Evolutionary conservation across 2,797 vertebrate species (phyloP).

Genomic region (Sebastes hubbsi): DNA sequence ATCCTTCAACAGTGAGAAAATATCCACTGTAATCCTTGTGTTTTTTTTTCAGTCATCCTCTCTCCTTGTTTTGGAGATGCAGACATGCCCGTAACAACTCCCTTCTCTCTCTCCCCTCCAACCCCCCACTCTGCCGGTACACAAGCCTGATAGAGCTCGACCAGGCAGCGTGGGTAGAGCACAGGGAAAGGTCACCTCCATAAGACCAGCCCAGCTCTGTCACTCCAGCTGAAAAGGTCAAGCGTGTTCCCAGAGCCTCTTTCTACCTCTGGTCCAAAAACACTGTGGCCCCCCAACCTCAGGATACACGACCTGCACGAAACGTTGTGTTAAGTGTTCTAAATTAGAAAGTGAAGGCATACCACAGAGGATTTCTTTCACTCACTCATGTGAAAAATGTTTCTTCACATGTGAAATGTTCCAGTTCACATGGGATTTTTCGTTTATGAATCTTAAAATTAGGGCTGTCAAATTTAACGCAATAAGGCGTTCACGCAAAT

Average conservation of each 20-base stretch:
- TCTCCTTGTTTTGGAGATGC: conserved; percentile 50
- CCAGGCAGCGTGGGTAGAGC: conserved; percentile 51
- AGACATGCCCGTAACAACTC: conserved; percentile 55
- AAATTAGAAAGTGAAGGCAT: neutral
- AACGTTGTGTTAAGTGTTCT: neutral
- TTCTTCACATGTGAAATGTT: neutral
- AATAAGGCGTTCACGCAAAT: no score
- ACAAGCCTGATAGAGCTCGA: conserved; percentile 49
- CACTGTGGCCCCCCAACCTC: conserved; percentile 28
- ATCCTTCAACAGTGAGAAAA: conserved; percentile 54
- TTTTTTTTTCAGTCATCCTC: conserved; percentile 28
- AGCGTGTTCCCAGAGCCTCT: conserved; percentile 61
- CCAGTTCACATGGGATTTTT: neutral
- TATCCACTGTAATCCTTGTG: conserved; percentile 42
- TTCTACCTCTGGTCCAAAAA: conserved; percentile 54
- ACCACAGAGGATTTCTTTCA: neutral
- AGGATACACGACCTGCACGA: conserved; percentile 18
- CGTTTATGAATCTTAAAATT: neutral
- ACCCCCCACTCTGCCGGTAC: conserved; percentile 6
- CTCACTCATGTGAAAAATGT: neutral
- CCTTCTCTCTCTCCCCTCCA: neutral
- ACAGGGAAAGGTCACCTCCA: conserved; percentile 80
- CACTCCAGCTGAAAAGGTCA: conserved; percentile 82
- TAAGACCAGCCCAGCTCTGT: conserved; percentile 71
- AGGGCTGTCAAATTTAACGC: no score